Evolutionary conservation across 2,888 invertebrate genomes (phyloP).

Genomic region (Carpatolechia fugitivella): DNA sequence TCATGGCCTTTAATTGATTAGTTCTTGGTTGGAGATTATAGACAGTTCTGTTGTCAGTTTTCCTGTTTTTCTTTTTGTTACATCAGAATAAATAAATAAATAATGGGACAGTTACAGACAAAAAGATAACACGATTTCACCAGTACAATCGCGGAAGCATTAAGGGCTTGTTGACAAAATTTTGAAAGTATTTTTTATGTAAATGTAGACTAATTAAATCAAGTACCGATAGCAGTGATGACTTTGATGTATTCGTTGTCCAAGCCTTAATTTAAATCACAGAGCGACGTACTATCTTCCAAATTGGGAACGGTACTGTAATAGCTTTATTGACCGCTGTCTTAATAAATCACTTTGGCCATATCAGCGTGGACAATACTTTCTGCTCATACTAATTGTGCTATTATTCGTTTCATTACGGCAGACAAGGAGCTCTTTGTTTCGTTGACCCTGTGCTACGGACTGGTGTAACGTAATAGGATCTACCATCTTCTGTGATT

Average conservation of each 20-base stretch:
- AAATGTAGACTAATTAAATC: neutral
- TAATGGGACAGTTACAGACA: too few species aligned
- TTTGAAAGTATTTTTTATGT: conserved; percentile 35
- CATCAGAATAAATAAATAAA: too few species aligned
- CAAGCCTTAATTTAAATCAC: neutral
- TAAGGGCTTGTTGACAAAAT: conserved; percentile 40
- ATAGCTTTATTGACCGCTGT: conserved; percentile 4
- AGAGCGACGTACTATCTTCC: neutral
- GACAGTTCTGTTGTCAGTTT: neutral
- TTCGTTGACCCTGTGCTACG: conserved; percentile 10
- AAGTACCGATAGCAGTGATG: neutral
- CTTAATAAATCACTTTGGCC: conserved; percentile 12
- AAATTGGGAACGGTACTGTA: conserved; percentile 1
- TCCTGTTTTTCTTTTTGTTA: neutral
- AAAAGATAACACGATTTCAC: conserved; percentile 41
- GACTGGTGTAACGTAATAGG: neutral
- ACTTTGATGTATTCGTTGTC: neutral
- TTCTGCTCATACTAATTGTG: conserved; percentile 19
- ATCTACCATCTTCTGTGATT: neutral
- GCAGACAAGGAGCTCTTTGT: conserved; percentile 13
- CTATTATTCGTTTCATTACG: conserved; percentile 22
- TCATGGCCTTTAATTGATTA: too few species aligned
- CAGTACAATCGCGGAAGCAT: conserved; percentile 26
- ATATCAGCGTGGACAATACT: conserved; percentile 12
- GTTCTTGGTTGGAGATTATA: too few species aligned